A percentile compares a stretch with the other conserved stretches of the same genome.
phyloP scores from a whole-genome alignment of 2,888 invertebrate species.

The Eulithis prunata region DNA sequence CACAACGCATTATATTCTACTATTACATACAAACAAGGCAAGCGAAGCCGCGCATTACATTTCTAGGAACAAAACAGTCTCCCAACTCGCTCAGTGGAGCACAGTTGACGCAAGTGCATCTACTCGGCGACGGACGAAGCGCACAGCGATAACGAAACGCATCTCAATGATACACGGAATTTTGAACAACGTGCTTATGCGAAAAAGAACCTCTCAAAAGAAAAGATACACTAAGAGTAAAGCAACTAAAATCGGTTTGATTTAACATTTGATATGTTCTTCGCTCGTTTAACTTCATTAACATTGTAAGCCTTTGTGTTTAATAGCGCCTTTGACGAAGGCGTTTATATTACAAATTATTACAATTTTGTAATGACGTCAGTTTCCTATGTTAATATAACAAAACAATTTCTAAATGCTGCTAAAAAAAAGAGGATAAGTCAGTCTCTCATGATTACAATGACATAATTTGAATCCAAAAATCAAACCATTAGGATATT shows the following conservation, averaged over 20 bases:
- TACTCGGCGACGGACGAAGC: not conserved
- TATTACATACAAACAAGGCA: not conserved
- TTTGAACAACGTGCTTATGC: conserved; percentile 78
- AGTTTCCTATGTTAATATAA: conserved; percentile 51
- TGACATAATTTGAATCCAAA: conserved; percentile 67
- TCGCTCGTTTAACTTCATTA: conserved; percentile 58
- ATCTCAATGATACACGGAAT: conserved; percentile 61
- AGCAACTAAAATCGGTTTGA: conserved; percentile 60
- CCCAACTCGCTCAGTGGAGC: not conserved
- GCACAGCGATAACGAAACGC: conserved; percentile 46
- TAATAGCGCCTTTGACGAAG: conserved; percentile 42
- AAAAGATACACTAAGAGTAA: conserved; percentile 48
- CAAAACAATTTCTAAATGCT: conserved; percentile 78
- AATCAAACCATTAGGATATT: conserved; percentile 71
- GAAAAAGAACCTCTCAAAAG: conserved; percentile 77
- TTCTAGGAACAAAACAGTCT: not conserved
- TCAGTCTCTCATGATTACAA: conserved; percentile 80
- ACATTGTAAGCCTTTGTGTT: conserved; percentile 43
- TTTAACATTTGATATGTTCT: conserved; percentile 75
- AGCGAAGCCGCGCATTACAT: not conserved
- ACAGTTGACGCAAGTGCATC: not conserved
- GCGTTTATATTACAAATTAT: conserved; percentile 38
- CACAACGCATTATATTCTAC: not conserved
- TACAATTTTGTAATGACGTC: conserved; percentile 45
- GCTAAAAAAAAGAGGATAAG: conserved; percentile 76